Evolutionary conservation across 64 coral and sea anemone genomes (phyloP), one percentile per base, ranked within the genome.

Genomic region (Acropora yongei): DNA sequence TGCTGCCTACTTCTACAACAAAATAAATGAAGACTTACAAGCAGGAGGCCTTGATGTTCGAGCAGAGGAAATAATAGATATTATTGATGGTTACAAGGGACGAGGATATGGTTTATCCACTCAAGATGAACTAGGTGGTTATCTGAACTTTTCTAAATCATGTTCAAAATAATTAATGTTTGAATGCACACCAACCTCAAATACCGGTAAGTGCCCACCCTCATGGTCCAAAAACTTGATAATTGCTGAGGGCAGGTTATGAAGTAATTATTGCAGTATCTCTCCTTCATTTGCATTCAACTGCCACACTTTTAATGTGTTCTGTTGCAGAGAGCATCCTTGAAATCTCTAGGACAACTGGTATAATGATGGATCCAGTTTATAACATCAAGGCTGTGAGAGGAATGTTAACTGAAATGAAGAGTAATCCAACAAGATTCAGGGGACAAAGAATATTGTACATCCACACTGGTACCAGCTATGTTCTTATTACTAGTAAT

Each of bases 81-180:
- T 93, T 47, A 91, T 96, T 86, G 91, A 96, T 81, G 95, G 92
- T 19, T 61, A 93, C 91, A 93, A 96, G 40, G 95, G 91, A 19
- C 41, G 68, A 57, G 95, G 95, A 5, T 96, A 93, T 76, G 94
- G 85, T 18, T 11, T 96, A 8, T 96, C 94, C 12, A 83, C 85
- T 18, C 55, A 93, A 42, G 82, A 93, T 18, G 88, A 93, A 87
- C 55, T 93, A 72, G 92, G 95, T 90, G 75, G 8, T 14, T 51
- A 30, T 30, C 30, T 30, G 30, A 30, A 30, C 30, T 30, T 30
- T 30, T 30, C 30, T 30, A 30, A 30, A 30, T 30, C 30, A 30
- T 30, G 30, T 30, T 30, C 30, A 30, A 30, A 30, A 30, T 30
- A 30, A 30, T 30, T 0, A 30, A 30, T 30, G 30, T 30, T 30